These are phyloP conservation scores for Xiphorhynchus erythropygius DNA, from an alignment of 2,797 vertebrate species.

Conservation along the genomic window DNA sequence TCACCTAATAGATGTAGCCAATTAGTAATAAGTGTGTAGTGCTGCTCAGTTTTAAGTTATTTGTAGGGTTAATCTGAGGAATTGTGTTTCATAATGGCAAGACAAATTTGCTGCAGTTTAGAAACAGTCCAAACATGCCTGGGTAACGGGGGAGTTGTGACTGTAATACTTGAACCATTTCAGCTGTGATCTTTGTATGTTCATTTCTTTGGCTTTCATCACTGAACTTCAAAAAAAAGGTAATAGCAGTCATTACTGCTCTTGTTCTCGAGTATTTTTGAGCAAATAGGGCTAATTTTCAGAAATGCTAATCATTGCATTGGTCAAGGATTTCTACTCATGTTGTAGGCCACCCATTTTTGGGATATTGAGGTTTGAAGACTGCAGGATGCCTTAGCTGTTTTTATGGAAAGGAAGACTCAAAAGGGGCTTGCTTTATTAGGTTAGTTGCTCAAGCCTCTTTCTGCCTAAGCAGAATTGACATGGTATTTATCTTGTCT, in stretches of 20 bases:
- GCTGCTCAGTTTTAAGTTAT: neutral
- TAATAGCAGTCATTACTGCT: neutral
- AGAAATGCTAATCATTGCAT: neutral
- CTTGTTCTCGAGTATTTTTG: neutral
- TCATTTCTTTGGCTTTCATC: conserved; percentile 24
- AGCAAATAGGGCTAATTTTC: neutral
- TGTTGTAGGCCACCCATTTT: neutral
- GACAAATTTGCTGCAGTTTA: neutral
- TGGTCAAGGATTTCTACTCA: neutral
- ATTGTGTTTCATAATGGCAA: neutral
- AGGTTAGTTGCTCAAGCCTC: neutral
- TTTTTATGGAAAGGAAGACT: neutral
- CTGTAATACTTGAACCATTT: neutral
- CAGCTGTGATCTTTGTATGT: neutral
- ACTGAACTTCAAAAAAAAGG: neutral
- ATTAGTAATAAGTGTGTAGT: neutral
- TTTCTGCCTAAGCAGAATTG: neutral
- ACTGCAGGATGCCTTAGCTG: neutral
- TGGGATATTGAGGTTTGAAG: neutral
- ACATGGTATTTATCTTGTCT: neutral
- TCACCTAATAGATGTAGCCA: neutral
- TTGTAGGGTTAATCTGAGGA: neutral
- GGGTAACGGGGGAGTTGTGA: neutral
- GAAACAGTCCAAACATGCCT: neutral
- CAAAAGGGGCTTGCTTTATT: neutral